phyloP scores from a whole-genome alignment of 2,888 invertebrate genomes.

The Spilarctia lutea region DNA sequence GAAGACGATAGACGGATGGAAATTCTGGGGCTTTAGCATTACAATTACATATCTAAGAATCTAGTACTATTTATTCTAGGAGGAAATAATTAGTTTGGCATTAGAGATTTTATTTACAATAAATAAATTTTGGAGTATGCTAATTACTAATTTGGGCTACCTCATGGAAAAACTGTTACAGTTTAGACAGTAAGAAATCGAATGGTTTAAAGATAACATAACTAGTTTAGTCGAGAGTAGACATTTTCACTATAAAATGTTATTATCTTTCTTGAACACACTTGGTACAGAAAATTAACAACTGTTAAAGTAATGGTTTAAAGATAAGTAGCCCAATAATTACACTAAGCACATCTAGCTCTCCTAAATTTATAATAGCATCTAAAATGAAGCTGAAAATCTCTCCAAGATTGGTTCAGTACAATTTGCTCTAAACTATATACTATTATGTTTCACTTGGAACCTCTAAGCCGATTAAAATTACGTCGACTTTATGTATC shows the following conservation, averaged over 20 bases:
- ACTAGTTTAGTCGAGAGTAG: not conserved
- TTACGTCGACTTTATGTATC: slow-evolving; percentile 28
- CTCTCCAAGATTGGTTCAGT: slow-evolving; percentile 31
- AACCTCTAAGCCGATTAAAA: slow-evolving; percentile 37
- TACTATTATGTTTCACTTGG: slow-evolving; percentile 38
- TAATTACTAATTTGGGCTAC: slow-evolving; percentile 41
- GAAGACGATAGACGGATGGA: slow-evolving; percentile 87
- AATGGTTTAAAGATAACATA: not conserved
- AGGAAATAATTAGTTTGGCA: slow-evolving; percentile 64
- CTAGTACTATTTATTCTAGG: slow-evolving; percentile 53
- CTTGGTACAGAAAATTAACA: not conserved
- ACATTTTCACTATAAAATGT: too few relatives aligned
- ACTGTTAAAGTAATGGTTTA: not conserved
- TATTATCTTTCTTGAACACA: not conserved
- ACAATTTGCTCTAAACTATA: slow-evolving; percentile 41
- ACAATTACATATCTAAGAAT: slow-evolving; percentile 71
- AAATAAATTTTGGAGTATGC: slow-evolving; percentile 36
- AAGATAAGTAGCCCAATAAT: slow-evolving; percentile 41
- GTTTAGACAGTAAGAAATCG: not conserved
- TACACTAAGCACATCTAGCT: slow-evolving; percentile 63
- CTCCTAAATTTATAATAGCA: slow-evolving; percentile 57
- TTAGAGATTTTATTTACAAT: slow-evolving; percentile 57
- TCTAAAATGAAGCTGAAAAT: slow-evolving; percentile 48
- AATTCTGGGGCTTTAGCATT: slow-evolving; percentile 86
- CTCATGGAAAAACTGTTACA: not conserved